Conservation (phyloP, 2,113 vertebrate genomes). For the Zootoca vivipara region DNA sequence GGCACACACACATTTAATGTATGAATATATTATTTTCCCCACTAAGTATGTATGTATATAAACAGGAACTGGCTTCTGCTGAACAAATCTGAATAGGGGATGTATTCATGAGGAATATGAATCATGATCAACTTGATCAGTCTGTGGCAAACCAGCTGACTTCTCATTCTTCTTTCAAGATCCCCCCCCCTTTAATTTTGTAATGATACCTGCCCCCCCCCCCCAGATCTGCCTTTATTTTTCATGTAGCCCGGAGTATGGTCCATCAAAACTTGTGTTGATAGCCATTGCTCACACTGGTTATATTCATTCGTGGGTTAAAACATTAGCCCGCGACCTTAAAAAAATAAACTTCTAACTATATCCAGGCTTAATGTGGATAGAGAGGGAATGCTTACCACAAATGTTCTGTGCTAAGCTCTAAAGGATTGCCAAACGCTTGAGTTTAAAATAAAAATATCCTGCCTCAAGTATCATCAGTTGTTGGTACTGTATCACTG, state of each 20-base stretch:
- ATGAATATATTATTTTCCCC: not conserved
- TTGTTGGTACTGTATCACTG: not conserved
- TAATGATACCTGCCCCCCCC: no score
- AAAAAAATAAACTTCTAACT: not conserved
- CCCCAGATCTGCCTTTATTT: not conserved
- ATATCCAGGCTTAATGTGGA: constrained; percentile 8
- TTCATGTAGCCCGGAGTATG: not conserved
- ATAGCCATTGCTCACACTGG: not conserved
- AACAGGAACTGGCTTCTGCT: not conserved
- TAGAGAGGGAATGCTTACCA: not conserved
- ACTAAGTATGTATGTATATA: not conserved
- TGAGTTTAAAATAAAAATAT: constrained; percentile 21
- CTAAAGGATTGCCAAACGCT: not conserved
- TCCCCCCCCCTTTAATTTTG: not conserved
- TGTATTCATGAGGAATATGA: not conserved
- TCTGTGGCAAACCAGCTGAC: not conserved
- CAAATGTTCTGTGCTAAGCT: not conserved
- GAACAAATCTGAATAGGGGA: not conserved
- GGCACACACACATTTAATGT: no score
- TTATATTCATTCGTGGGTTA: not conserved
- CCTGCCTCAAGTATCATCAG: not conserved
- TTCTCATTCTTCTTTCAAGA: not conserved
- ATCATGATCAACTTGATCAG: not conserved
- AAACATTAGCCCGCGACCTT: not conserved
- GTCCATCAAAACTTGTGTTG: not conserved